These are phyloP conservation scores for Marronus borbonicus DNA, from an alignment of 2,888 invertebrate species.

Conservation along the genomic window DNA sequence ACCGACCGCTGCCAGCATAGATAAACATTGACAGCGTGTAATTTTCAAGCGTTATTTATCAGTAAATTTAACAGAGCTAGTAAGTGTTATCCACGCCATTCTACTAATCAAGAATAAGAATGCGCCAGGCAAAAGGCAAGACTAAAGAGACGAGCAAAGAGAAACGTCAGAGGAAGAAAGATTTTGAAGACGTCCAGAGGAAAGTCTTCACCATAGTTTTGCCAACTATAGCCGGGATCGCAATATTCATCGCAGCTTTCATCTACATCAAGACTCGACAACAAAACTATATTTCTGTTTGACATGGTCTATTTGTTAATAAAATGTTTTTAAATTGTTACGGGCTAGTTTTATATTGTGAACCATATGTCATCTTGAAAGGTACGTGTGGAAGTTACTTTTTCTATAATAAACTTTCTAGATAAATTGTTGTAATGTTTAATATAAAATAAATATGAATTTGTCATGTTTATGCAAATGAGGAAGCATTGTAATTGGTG, in stretches of 20 bases:
- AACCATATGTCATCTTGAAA: constrained; percentile 27
- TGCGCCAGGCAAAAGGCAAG: constrained; percentile 87
- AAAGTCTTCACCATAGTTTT: constrained; percentile 85
- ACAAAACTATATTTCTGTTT: constrained; percentile 57
- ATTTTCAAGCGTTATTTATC: neutral
- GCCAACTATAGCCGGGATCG: constrained; percentile 81
- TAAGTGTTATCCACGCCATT: constrained; percentile 15
- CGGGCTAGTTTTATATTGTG: constrained; percentile 10
- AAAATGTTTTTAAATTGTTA: constrained; percentile 53
- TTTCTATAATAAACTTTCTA: neutral
- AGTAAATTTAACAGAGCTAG: neutral
- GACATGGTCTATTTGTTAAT: constrained; percentile 49
- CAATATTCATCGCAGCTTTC: constrained; percentile 81
- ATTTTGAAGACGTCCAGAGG: constrained; percentile 85
- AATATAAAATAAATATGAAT: too few relatives aligned
- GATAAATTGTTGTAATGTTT: neutral
- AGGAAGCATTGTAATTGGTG: too few relatives aligned
- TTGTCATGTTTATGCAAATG: too few relatives aligned
- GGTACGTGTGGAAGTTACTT: neutral
- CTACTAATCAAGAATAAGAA: constrained; percentile 67
- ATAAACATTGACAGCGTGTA: too few relatives aligned
- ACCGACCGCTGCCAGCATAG: too few relatives aligned
- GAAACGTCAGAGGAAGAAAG: constrained; percentile 88
- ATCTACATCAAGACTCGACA: constrained; percentile 88
- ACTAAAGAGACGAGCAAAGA: constrained; percentile 88